phyloP scores from a whole-genome alignment of 2,113 vertebrate species.

The Triplophysa dalaica region DNA sequence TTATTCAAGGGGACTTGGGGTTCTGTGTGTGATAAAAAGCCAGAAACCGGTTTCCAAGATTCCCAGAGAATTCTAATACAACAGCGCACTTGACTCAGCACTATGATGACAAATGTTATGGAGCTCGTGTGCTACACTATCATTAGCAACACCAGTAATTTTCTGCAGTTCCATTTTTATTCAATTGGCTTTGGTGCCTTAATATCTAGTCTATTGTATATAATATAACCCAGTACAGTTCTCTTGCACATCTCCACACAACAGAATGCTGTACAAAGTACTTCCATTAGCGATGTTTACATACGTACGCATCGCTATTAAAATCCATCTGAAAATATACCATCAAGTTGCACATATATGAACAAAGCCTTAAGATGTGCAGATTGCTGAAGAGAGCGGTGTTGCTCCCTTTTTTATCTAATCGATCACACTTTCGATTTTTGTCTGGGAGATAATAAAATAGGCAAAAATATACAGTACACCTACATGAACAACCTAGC shows the following conservation, averaged over 20 bases:
- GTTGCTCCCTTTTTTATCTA: not conserved
- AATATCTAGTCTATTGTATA: not conserved
- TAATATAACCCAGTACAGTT: not conserved
- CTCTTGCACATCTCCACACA: not conserved
- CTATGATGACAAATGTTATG: conserved; percentile 35
- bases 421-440: not conserved
- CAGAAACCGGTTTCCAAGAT: not conserved
- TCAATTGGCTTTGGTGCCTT: conserved; percentile 18
- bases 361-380: not conserved
- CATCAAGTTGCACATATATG: not conserved
- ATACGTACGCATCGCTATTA: not conserved
- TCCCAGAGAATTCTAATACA: conserved; percentile 14
- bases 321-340: not conserved
- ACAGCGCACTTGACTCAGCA: conserved; percentile 30
- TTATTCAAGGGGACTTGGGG: not conserved
- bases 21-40: not conserved
- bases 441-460: not conserved
- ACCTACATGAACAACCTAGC: not conserved
- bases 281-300: not conserved
- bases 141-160: conserved; percentile 38
- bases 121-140: conserved; percentile 25
- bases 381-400: not conserved
- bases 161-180: conserved; percentile 22
- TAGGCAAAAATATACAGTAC: not conserved
- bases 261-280: not conserved